Evolutionary conservation across 2,797 vertebrate species (phyloP).

Genomic region (Poecilia velifera): DNA sequence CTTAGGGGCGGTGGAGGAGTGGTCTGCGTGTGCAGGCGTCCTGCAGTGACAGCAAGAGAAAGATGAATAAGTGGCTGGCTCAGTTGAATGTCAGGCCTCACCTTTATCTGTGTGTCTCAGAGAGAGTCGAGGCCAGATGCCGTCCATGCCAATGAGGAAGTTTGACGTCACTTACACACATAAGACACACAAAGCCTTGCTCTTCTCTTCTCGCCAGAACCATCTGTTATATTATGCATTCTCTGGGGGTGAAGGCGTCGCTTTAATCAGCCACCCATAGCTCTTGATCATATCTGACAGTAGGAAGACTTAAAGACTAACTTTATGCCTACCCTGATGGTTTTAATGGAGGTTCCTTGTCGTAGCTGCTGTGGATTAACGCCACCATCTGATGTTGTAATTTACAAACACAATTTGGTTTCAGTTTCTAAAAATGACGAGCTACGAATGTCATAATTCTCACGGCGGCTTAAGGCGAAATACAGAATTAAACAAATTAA

Average conservation of each 20-base stretch:
- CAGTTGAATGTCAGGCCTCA: slow-evolving; percentile 47
- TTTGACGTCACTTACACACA: slow-evolving; percentile 4
- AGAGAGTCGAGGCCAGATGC: slow-evolving; percentile 22
- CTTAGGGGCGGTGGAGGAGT: not conserved
- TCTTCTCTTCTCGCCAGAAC: not conserved
- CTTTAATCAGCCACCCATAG: slow-evolving; percentile 1
- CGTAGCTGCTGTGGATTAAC: not conserved
- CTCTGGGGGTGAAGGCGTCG: not conserved
- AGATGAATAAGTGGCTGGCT: slow-evolving; percentile 44
- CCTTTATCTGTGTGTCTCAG: slow-evolving; percentile 48
- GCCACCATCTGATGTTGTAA: not conserved
- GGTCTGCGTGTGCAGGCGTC: slow-evolving; percentile 6
- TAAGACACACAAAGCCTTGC: not conserved
- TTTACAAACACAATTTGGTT: not conserved
- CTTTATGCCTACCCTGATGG: not conserved
- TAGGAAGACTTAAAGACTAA: slow-evolving; percentile 4
- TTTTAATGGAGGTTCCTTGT: not conserved
- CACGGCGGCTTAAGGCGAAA: too few relatives aligned
- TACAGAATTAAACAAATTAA: too few relatives aligned
- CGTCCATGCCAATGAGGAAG: slow-evolving; percentile 42
- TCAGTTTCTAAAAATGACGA: not conserved
- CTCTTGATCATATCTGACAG: not conserved
- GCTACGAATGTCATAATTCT: not conserved
- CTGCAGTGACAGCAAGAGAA: slow-evolving; percentile 25
- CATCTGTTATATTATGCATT: slow-evolving; percentile 9